phyloP scores from a whole-genome alignment of 2,797 vertebrate genomes.

The Aldrovandia affinis region DNA sequence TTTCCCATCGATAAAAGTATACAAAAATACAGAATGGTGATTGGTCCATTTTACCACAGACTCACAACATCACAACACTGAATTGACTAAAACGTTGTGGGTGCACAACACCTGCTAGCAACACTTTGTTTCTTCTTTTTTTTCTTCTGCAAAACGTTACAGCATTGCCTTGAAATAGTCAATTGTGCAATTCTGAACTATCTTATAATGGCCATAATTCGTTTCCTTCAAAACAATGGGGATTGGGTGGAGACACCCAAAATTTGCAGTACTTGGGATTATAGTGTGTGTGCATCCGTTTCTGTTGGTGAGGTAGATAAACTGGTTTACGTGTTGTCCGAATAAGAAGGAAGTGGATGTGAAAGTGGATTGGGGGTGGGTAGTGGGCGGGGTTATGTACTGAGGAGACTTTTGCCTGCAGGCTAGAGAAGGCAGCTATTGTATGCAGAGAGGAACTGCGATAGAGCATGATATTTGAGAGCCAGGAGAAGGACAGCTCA shows the following conservation, averaged over 20 bases:
- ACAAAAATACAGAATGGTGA: too few relatives aligned
- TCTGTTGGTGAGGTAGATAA: not conserved
- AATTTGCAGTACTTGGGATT: not conserved
- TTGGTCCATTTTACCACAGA: too few relatives aligned
- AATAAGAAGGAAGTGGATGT: slow-evolving; percentile 23
- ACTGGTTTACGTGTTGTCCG: slow-evolving; percentile 15
- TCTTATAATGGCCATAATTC: not conserved
- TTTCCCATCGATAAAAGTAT: too few relatives aligned
- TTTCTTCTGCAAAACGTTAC: too few relatives aligned
- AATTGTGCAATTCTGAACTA: too few relatives aligned
- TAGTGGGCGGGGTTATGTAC: not conserved
- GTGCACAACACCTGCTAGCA: too few relatives aligned
- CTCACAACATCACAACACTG: too few relatives aligned
- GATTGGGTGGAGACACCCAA: not conserved
- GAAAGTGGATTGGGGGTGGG: not conserved
- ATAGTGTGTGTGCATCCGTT: slow-evolving; percentile 15
- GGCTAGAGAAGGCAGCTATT: slow-evolving; percentile 49
- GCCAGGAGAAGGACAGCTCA: slow-evolving; percentile 14
- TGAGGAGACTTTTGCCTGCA: not conserved
- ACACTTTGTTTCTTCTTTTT: too few relatives aligned
- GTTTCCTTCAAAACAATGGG: not conserved
- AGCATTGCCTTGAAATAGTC: too few relatives aligned
- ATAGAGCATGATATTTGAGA: slow-evolving; percentile 50
- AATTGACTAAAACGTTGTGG: too few relatives aligned
- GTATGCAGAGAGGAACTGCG: slow-evolving; percentile 42